phyloP scores from a whole-genome alignment of 2,888 invertebrate genomes.

The Meloe dianella region DNA sequence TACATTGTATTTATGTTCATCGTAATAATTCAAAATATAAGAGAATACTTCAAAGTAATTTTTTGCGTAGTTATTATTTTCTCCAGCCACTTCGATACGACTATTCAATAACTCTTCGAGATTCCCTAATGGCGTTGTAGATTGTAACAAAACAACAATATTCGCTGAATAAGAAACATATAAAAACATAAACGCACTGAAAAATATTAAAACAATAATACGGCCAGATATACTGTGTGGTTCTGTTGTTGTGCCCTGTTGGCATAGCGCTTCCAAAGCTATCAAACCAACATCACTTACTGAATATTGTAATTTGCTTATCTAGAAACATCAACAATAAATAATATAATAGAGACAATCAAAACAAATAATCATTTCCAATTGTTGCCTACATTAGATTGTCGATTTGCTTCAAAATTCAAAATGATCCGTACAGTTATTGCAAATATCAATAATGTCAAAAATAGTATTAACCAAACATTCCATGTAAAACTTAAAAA shows the following conservation, averaged over 20 bases:
- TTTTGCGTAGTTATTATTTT: conserved; percentile 57
- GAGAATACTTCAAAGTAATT: conserved; percentile 56
- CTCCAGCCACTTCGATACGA: conserved; percentile 56
- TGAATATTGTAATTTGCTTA: neutral
- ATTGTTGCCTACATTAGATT: neutral
- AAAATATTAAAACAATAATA: conserved; percentile 68
- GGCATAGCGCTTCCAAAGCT: conserved; percentile 66
- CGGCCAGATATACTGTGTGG: conserved; percentile 61
- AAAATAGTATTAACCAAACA: conserved; percentile 59
- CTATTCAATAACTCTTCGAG: conserved; percentile 56
- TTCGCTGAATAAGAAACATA: conserved; percentile 79
- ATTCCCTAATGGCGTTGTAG: conserved; percentile 57
- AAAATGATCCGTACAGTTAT: conserved; percentile 49
- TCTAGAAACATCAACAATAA: neutral
- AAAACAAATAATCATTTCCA: neutral
- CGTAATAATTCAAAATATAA: too few relatives aligned
- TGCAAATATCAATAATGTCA: conserved; percentile 48
- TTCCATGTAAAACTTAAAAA: conserved; percentile 56
- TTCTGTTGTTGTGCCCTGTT: conserved; percentile 66
- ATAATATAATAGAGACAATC: neutral
- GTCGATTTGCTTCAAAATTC: conserved; percentile 50
- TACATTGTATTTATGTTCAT: too few relatives aligned
- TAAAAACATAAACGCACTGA: conserved; percentile 71
- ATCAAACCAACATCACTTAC: conserved; percentile 62
- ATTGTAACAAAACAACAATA: conserved; percentile 70